phyloP scores from a whole-genome alignment of 2,797 vertebrate genomes.

The Gadopsis marmoratus region DNA sequence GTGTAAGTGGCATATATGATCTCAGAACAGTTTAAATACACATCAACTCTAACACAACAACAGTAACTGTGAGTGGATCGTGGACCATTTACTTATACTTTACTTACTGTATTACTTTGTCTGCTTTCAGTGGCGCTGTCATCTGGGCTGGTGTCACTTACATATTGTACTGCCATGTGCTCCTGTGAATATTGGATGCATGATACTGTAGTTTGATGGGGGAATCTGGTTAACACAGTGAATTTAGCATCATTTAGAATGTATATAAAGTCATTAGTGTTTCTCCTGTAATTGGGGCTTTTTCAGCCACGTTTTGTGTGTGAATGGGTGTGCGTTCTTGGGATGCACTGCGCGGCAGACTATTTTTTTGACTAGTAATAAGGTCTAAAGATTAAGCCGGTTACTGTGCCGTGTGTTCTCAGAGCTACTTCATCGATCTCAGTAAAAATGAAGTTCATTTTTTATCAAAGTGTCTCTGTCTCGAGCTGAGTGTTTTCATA shows the following conservation, averaged over 20 bases:
- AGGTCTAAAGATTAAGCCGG: not conserved
- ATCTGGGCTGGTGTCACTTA: not conserved
- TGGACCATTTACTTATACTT: too few species aligned
- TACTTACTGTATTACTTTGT: too few species aligned
- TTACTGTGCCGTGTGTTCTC: not conserved
- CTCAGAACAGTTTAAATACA: not conserved
- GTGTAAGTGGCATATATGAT: not conserved
- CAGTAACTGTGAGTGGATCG: constrained; percentile 3
- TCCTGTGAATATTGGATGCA: constrained; percentile 20
- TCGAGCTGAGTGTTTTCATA: not conserved
- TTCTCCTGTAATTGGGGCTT: not conserved
- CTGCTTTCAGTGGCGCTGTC: not conserved
- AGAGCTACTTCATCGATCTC: not conserved
- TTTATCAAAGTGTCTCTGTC: not conserved
- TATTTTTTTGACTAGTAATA: not conserved
- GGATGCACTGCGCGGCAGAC: not conserved
- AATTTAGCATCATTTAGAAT: not conserved
- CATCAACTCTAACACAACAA: not conserved
- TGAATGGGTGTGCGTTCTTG: not conserved
- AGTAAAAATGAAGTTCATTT: not conserved
- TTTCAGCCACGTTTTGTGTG: not conserved
- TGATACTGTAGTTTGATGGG: not conserved
- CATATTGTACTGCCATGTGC: not conserved
- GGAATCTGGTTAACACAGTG: not conserved
- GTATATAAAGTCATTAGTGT: not conserved